A percentile compares a stretch with the other conserved stretches of the same genome.
Conservation (phyloP, 2,888 invertebrate species). For the Pseudoips prasinana region DNA sequence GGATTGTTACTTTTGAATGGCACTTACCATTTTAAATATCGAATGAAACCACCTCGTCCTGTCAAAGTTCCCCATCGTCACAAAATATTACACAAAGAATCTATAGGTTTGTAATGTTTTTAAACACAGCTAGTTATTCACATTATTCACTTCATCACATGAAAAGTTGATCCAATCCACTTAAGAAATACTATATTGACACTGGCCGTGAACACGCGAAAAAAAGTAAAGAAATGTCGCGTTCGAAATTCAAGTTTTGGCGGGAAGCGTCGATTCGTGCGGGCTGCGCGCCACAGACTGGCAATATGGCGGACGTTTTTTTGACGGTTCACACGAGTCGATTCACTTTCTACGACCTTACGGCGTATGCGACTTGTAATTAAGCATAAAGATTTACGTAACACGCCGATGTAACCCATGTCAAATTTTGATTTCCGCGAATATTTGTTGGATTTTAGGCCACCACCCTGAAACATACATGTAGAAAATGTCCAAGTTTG, state of each 20-base stretch:
- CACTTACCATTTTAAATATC: constrained; percentile 71
- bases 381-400: constrained; percentile 78
- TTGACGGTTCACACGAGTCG: constrained; percentile 80
- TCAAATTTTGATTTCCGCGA: constrained; percentile 59
- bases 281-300: constrained; percentile 74
- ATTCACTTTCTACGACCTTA: constrained; percentile 83
- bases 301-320: constrained; percentile 76
- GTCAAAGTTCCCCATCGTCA: constrained; percentile 67
- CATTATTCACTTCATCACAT: constrained; percentile 69
- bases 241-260: constrained; percentile 65
- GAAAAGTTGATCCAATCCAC: constrained; percentile 45
- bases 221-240: constrained; percentile 43
- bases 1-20: constrained; percentile 1
- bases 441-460: constrained; percentile 31
- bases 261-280: constrained; percentile 72
- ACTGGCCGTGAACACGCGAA: constrained; percentile 59
- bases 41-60: constrained; percentile 52
- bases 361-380: constrained; percentile 77
- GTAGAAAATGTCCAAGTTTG: no score
- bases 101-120: constrained; percentile 44
- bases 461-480: no score
- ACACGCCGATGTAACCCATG: constrained; percentile 67
- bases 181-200: constrained; percentile 40
- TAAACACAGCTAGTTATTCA: constrained; percentile 56
- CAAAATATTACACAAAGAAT: constrained; percentile 50